Conservation (phyloP, 2,113 vertebrate species). For the Casuarius casuarius region DNA sequence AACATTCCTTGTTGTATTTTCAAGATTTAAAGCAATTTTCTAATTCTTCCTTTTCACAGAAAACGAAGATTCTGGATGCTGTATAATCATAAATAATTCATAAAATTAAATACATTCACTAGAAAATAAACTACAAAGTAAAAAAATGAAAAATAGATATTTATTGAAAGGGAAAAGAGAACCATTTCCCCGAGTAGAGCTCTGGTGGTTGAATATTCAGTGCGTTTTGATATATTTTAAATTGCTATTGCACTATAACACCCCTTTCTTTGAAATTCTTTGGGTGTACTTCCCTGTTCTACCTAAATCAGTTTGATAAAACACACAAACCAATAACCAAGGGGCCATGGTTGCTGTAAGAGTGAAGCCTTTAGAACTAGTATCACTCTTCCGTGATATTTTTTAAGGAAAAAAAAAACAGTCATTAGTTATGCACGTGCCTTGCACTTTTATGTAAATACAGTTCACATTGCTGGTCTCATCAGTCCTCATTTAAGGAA, state of each 20-base stretch:
- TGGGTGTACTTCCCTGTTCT: conserved; percentile 95
- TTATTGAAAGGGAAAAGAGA: conserved; percentile 97
- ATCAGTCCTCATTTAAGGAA: conserved; percentile 73
- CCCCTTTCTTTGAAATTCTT: conserved; percentile 93
- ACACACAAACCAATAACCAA: conserved; percentile 85
- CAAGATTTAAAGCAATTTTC: conserved; percentile 98
- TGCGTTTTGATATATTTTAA: conserved; percentile 94
- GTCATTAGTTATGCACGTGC: conserved; percentile 71
- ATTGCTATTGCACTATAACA: conserved; percentile 99
- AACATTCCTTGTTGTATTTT: conserved; percentile 95
- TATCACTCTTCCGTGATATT: conserved; percentile 75
- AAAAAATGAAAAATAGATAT: conserved; percentile 90
- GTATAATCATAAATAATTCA: conserved; percentile 99
- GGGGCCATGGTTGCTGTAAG: conserved; percentile 80
- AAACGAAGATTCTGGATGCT: conserved; percentile 99
- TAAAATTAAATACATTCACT: conserved; percentile 99
- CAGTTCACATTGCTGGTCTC: conserved; percentile 85
- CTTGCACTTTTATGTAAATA: conserved; percentile 79
- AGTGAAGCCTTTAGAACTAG: conserved; percentile 80
- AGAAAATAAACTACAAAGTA: conserved; percentile 99
- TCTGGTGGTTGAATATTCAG: conserved; percentile 98
- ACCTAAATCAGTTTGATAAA: conserved; percentile 89
- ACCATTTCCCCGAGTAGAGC: conserved; percentile 90
- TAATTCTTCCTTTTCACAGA: conserved; percentile 99
- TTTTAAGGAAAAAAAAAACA: conserved; percentile 68